These are phyloP conservation scores for Allacma fusca DNA, from an alignment of 2,888 invertebrate species.

Conservation along the genomic window DNA sequence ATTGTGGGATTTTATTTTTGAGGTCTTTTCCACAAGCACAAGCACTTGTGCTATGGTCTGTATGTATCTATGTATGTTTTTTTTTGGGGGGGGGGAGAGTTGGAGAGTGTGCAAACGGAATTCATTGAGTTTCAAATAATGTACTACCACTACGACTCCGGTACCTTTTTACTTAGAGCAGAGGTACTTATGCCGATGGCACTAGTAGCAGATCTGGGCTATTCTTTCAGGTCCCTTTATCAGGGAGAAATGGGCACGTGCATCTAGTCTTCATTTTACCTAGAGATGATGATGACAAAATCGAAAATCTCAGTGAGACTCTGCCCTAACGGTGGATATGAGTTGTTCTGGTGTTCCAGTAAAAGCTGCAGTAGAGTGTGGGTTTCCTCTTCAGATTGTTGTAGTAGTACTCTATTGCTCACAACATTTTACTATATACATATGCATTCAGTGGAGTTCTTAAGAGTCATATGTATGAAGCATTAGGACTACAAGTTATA, in stretches of 20 bases:
- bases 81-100: too few species aligned
- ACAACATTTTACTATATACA: too few species aligned
- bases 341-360: too few species aligned
- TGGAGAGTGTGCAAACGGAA: neutral
- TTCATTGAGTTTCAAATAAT: slow-evolving; percentile 16
- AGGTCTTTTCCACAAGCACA: neutral
- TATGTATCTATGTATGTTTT: neutral
- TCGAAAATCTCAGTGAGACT: slow-evolving; percentile 44
- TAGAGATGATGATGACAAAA: slow-evolving; percentile 52
- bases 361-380: too few species aligned
- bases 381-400: too few species aligned
- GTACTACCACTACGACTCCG: neutral
- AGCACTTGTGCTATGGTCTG: neutral
- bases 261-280: slow-evolving; percentile 30
- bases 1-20: neutral
- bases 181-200: slow-evolving; percentile 33
- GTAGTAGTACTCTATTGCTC: too few species aligned
- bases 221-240: slow-evolving; percentile 26
- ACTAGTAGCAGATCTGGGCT: slow-evolving; percentile 22
- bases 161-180: slow-evolving; percentile 8
- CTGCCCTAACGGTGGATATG: neutral
- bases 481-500: too few species aligned
- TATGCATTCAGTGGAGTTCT: too few species aligned
- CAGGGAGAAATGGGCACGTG: slow-evolving; percentile 28
- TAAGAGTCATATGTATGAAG: too few species aligned